phyloP scores from a whole-genome alignment of 1,140 invertebrate genomes.

The Drosophila guanche region DNA sequence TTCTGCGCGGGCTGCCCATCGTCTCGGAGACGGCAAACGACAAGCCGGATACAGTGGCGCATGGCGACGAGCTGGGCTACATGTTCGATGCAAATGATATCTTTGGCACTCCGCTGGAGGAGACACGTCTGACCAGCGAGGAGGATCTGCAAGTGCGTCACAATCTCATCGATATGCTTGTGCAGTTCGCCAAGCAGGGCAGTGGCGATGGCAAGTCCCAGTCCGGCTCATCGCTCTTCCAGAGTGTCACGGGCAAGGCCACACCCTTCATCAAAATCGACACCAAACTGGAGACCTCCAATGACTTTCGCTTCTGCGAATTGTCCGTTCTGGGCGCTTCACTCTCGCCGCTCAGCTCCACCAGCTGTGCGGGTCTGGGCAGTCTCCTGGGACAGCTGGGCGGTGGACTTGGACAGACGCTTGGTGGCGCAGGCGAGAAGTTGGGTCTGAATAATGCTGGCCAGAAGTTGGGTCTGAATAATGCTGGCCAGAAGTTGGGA shows the following conservation, averaged over 20 bases:
- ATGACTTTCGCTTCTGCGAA: conserved; percentile 87
- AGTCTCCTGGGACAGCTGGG: conserved; percentile 55
- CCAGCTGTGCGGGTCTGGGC: conserved; percentile 83
- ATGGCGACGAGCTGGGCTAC: conserved; percentile 89
- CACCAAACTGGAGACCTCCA: conserved; percentile 82
- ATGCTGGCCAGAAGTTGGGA: conserved; percentile 5
- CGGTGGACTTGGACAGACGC: conserved; percentile 37
- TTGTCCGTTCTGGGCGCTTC: conserved; percentile 86
- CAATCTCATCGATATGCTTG: conserved; percentile 87
- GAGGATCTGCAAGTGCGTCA: conserved; percentile 86
- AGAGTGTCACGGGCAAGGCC: conserved; percentile 84
- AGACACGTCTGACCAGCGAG: conserved; percentile 80
- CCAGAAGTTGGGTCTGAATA: conserved; percentile 2
- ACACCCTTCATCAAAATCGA: conserved; percentile 85
- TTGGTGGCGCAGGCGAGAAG: conserved; percentile 45
- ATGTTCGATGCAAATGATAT: conserved; percentile 87
- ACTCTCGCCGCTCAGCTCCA: conserved; percentile 84
- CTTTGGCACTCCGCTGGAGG: conserved; percentile 84
- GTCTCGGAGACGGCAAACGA: conserved; percentile 77
- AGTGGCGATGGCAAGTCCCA: neutral
- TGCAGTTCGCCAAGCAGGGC: conserved; percentile 86
- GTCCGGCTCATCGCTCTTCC: conserved; percentile 78
- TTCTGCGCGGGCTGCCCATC: conserved; percentile 87
- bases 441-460: conserved; percentile 34
- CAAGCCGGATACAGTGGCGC: conserved; percentile 84